Conservation (phyloP, 2,797 vertebrate species). For the Anolis apletophallus region DNA sequence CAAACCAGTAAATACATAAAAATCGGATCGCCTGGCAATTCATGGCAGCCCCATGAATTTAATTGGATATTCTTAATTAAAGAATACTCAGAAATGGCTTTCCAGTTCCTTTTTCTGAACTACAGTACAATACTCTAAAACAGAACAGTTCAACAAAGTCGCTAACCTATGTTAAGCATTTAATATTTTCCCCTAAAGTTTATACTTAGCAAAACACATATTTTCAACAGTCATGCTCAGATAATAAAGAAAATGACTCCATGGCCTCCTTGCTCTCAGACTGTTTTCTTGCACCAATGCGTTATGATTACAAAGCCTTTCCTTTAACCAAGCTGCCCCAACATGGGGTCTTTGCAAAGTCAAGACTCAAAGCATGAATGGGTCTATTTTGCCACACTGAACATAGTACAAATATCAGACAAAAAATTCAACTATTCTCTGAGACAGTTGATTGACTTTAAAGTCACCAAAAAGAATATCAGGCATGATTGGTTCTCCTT, state of each 20-base stretch:
- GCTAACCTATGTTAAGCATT: neutral
- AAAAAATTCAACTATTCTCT: constrained; percentile 43
- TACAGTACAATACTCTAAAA: neutral
- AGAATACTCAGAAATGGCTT: too few species aligned
- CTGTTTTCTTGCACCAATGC: neutral
- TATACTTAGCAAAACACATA: neutral
- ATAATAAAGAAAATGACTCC: constrained; percentile 40
- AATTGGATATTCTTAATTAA: too few species aligned
- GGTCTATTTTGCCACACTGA: constrained; percentile 16
- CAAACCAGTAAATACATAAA: too few species aligned
- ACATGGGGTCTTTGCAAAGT: constrained; percentile 37
- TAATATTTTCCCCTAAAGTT: neutral
- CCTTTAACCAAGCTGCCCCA: constrained; percentile 32
- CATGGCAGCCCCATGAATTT: too few species aligned
- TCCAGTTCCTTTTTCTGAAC: too few species aligned
- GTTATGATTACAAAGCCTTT: neutral
- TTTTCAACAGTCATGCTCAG: constrained; percentile 15
- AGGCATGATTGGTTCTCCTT: constrained; percentile 38
- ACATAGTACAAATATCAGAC: constrained; percentile 30
- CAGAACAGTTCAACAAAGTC: neutral
- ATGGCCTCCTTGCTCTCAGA: constrained; percentile 3
- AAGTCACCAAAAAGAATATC: constrained; percentile 47
- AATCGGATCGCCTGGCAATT: too few species aligned
- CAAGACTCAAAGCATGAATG: constrained; percentile 52
- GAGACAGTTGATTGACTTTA: constrained; percentile 53